Evolutionary conservation across 2,113 vertebrate genomes (phyloP).

Genomic region (Herpetotheres cachinnans): DNA sequence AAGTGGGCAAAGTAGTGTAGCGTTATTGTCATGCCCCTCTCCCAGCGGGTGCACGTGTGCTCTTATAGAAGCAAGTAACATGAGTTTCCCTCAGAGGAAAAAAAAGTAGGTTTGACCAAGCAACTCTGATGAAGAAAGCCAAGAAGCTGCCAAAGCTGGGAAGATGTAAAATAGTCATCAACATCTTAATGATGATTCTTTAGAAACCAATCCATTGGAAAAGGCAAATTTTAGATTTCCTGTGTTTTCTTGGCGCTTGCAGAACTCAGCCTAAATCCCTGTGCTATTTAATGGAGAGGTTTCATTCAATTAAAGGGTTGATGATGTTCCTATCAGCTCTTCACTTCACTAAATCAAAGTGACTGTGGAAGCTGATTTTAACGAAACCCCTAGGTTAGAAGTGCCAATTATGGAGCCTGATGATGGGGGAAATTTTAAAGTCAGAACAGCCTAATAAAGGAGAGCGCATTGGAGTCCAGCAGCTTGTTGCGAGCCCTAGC

Average conservation of each 20-base stretch:
- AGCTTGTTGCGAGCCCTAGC: not conserved
- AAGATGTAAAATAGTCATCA: not conserved
- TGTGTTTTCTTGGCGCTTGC: not conserved
- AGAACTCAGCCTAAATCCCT: not conserved
- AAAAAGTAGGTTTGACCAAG: not conserved
- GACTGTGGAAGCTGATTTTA: not conserved
- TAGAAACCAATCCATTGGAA: not conserved
- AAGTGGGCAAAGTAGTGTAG: not conserved
- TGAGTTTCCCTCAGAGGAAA: not conserved
- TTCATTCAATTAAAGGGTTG: not conserved
- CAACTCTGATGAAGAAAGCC: not conserved
- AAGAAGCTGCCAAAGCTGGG: not conserved
- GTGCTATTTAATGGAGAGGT: not conserved
- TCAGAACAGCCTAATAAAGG: not conserved
- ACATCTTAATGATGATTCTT: not conserved
- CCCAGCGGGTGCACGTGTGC: rapidly evolving
- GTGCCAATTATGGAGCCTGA: not conserved
- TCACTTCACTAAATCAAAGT: not conserved
- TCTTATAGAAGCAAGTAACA: not conserved
- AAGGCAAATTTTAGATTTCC: not conserved
- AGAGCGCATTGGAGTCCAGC: rapidly evolving
- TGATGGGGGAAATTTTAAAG: not conserved
- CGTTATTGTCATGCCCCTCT: not conserved
- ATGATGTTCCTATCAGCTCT: not conserved
- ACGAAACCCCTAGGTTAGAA: not conserved